Percentiles rank a stretch among this genome's conserved stretches.
Evolutionary conservation across 2,888 invertebrate species (phyloP).

Genomic region (Steinernema hermaphroditum): DNA sequence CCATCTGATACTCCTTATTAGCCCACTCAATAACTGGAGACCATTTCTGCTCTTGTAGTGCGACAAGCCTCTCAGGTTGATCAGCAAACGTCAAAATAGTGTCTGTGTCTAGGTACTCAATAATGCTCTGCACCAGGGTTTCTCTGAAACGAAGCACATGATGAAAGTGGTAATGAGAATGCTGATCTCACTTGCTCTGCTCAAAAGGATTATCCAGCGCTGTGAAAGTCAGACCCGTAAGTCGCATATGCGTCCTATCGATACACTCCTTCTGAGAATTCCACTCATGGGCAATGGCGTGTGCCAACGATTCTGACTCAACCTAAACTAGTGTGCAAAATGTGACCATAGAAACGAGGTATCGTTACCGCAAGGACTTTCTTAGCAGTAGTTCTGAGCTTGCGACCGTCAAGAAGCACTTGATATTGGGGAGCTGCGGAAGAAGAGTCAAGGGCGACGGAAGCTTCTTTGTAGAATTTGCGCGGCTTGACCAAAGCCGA

Average conservation of each 20-base stretch:
- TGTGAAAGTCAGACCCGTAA: slow-evolving; percentile 85
- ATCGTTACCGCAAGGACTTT: slow-evolving; percentile 50
- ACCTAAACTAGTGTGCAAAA: slow-evolving; percentile 59
- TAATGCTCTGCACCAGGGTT: slow-evolving; percentile 71
- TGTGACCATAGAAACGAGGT: not conserved
- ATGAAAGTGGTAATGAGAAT: not conserved
- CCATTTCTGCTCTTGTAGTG: slow-evolving; percentile 82
- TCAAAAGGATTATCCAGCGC: slow-evolving; percentile 88
- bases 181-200: slow-evolving; percentile 70
- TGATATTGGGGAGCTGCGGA: slow-evolving; percentile 71
- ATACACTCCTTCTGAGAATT: slow-evolving; percentile 81
- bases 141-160: slow-evolving; percentile 42
- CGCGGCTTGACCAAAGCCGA: slow-evolving; percentile 40
- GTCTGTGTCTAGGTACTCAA: slow-evolving; percentile 74
- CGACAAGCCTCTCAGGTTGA: slow-evolving; percentile 78
- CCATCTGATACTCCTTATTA: slow-evolving; percentile 67
- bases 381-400: slow-evolving; percentile 55
- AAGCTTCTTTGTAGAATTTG: slow-evolving; percentile 45
- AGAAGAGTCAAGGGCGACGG: slow-evolving; percentile 26
- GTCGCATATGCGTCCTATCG: slow-evolving; percentile 69
- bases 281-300: slow-evolving; percentile 93
- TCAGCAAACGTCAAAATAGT: slow-evolving; percentile 68
- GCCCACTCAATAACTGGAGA: slow-evolving; percentile 76
- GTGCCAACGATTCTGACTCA: slow-evolving; percentile 78
- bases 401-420: slow-evolving; percentile 52